Evolutionary conservation across 2,113 vertebrate genomes (phyloP), one percentile per base, ranked within the genome.

Genomic region (Equus quagga): DNA sequence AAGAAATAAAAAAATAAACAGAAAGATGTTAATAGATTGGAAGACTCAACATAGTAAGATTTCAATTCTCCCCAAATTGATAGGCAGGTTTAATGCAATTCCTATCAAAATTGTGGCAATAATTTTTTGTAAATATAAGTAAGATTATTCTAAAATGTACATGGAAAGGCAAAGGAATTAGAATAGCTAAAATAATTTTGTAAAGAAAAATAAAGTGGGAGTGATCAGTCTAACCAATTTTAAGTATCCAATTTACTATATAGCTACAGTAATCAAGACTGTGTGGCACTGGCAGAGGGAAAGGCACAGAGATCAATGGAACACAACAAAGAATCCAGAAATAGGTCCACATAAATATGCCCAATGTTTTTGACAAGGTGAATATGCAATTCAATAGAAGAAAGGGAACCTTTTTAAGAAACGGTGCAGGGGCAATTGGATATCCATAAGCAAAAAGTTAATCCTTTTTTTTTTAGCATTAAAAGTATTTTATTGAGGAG

Each of bases 401-500:
- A 72, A 89, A 94, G n/a, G 24, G 2, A 86, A 87, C 31, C 41
- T 41, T 82, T 89, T 78, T 15, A 87, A 90, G 46, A 92, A 58
- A 84, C 23, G 44, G 36, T 54, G 85, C 73, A 44, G 69, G 46
- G 87, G 3, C 6, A 69, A 67, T 0, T 51, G 24, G 23, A 94
- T 5, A 86, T 23, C 72, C 31, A 6, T 36, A 58, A 80, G 26
- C 67, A 78, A 91, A 87, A 92, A 60, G n/a, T 65, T 60, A 79
- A 93, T 76, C 58, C 58, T 54, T 14, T 54, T 54, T 54, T 54
- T 54, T 54, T 54, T 54, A 98, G 97, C 96, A 98, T 99, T 98
- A 98, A 99, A 99, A 98, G 97, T 95, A 97, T 98, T 98, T 98
- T 98, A 92, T 97, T 41, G 36, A 41, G 36, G 36, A 41, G 36